phyloP scores from a whole-genome alignment of 2,797 vertebrate species.

The Loris lydekkerianus region DNA sequence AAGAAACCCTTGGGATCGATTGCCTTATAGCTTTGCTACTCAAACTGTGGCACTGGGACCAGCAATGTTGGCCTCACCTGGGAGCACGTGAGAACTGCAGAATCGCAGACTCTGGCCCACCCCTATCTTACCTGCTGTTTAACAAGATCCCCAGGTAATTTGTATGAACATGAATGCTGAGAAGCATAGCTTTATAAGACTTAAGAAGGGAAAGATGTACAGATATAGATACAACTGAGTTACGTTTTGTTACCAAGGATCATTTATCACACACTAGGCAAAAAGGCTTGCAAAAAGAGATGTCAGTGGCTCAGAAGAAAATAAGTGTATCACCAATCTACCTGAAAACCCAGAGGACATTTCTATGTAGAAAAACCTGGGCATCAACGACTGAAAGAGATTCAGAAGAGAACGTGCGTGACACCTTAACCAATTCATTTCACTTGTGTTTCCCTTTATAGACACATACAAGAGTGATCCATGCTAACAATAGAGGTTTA shows the following conservation, averaged over 20 bases:
- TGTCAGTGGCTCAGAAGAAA: slow-evolving; percentile 4
- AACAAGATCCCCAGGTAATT: slow-evolving; percentile 45
- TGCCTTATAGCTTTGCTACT: background rate
- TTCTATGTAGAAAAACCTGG: background rate
- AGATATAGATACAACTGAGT: background rate
- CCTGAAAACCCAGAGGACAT: background rate
- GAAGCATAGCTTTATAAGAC: background rate
- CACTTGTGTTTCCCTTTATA: background rate
- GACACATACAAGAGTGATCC: background rate
- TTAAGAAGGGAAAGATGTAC: slow-evolving; percentile 9
- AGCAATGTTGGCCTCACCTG: background rate
- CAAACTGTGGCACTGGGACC: background rate
- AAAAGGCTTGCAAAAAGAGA: slow-evolving; percentile 9
- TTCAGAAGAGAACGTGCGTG: background rate
- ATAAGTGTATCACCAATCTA: background rate
- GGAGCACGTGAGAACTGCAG: background rate
- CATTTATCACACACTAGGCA: background rate
- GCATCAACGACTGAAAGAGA: background rate
- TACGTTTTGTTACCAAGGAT: slow-evolving; percentile 21
- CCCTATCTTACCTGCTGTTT: background rate
- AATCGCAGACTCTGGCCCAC: background rate
- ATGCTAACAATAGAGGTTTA: background rate
- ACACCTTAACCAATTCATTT: background rate
- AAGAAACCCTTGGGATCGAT: background rate
- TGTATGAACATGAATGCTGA: slow-evolving; percentile 33